Conservation (phyloP, 30 jellyfish, hydroid and myxozoan species). For the Chrysaora quinquecirrha region DNA sequence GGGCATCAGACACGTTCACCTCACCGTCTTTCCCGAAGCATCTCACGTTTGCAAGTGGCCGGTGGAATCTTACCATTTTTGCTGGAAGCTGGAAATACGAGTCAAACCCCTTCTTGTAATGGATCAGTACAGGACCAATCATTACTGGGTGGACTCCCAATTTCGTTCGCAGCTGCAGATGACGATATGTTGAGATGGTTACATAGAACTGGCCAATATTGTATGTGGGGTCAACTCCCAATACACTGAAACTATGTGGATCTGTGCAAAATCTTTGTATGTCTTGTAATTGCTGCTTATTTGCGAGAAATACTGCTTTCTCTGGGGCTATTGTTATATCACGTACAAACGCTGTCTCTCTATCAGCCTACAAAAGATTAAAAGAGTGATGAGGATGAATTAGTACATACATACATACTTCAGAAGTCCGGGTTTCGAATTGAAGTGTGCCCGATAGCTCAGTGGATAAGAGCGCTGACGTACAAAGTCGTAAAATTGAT, state of each 20-base stretch:
- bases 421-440: too few relatives aligned
- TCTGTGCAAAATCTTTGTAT: constrained; percentile 30
- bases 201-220: constrained; percentile 28
- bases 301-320: constrained; percentile 18
- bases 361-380: background rate
- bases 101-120: constrained; percentile 19
- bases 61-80: constrained; percentile 4
- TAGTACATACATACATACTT: too few relatives aligned
- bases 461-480: too few relatives aligned
- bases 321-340: constrained; percentile 12
- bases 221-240: constrained; percentile 36
- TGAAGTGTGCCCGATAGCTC: too few relatives aligned
- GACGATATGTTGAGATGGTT: constrained; percentile 10
- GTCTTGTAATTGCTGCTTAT: constrained; percentile 18
- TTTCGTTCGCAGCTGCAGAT: constrained; percentile 4
- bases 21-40: constrained; percentile 42
- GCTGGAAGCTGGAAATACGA: constrained; percentile 30
- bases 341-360: background rate
- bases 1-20: constrained; percentile 24
- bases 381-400: background rate
- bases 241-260: background rate
- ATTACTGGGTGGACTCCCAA: constrained; percentile 16
- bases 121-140: constrained; percentile 33
- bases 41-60: background rate
- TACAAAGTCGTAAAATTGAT: too few relatives aligned